Base-by-base conservation (phyloP, 2,797 vertebrate genomes). In the Neosilurus hyrtlii region DNA sequence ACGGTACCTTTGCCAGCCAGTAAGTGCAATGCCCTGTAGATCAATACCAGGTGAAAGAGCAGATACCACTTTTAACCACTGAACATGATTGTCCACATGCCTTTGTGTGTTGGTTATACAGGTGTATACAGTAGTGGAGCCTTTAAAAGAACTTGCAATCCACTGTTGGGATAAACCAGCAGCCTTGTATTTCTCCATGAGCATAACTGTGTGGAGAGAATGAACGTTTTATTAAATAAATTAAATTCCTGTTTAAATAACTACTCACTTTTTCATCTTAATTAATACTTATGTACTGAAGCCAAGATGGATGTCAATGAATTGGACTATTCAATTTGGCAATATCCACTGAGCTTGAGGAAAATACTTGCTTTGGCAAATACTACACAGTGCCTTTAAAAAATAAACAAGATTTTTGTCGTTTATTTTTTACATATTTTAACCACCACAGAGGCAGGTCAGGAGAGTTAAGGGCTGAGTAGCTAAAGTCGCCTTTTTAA, bases 101-200 rank as follows among this genome's bases (percentile, higher is more conserved):
- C 96, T 95, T 87, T 95, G 94, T 0, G 96, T 92, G n/a, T 88
- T 88, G 0, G 97, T 92, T 0, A 99, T 93, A 22, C 93, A 94
- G 77, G 96, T 96, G 88, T 92, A 92, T 0, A 93, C 95, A 12
- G 93, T 92, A 0, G 96, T 99, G 84, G 97, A 96, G 79, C 98
- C 98, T 94, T 99, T 99, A 84, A 99, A 99, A 86, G 97, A 96
- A 80, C 98, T 98, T 63, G 98, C 98, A 0, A 95, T 94, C 98
- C 98, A 99, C 82, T 98, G 90, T 68, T 94, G 93, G 14, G 90
- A 82, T 87, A 99, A 95, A 65, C 96, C 96, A 0, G 95, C 95
- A 43, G 89, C 87, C 12, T 1, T 88, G 88, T 97, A 99, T 87
- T 96, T 97, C 84, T 97, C 94, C 84, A 99, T 84, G 70, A 98